A percentile compares a stretch with the other conserved stretches of the same genome.
Conservation (phyloP, 2,888 invertebrate species). For the Hofmannophila pseudospretella region DNA sequence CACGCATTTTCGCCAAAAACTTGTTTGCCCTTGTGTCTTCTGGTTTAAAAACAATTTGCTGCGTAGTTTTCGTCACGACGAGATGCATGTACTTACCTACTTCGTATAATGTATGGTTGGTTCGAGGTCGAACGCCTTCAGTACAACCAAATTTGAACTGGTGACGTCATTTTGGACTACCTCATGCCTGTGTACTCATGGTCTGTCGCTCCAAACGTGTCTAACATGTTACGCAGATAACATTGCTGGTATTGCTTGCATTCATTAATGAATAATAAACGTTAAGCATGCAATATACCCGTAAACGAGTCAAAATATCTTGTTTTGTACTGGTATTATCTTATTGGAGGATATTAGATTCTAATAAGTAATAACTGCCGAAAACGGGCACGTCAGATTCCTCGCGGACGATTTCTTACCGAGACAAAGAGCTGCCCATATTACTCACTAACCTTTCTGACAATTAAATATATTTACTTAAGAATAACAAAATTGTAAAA, state of each 20-base stretch:
- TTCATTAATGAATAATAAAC: background rate
- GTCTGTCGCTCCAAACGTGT: background rate
- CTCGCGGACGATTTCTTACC: constrained; percentile 38
- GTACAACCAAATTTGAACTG: constrained; percentile 63
- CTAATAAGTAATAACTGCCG: constrained; percentile 30
- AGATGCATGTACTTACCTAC: too few relatives aligned
- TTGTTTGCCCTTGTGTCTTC: too few relatives aligned
- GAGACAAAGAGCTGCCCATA: constrained; percentile 41
- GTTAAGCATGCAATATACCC: background rate
- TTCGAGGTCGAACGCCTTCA: constrained; percentile 66
- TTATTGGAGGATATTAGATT: constrained; percentile 24
- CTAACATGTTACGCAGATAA: background rate
- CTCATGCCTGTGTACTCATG: background rate
- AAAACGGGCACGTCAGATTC: constrained; percentile 46
- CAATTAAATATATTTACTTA: constrained; percentile 10
- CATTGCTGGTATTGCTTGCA: background rate
- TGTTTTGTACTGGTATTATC: background rate
- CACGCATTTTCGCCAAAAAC: too few relatives aligned
- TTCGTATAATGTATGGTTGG: too few relatives aligned
- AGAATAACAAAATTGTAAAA: background rate
- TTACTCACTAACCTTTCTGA: constrained; percentile 18
- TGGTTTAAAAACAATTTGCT: background rate
- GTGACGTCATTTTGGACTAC: constrained; percentile 44
- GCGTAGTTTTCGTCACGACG: constrained; percentile 5
- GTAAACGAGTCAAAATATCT: background rate